Conservation (phyloP, 2,888 invertebrate genomes). For the Osmoderma eremita region DNA sequence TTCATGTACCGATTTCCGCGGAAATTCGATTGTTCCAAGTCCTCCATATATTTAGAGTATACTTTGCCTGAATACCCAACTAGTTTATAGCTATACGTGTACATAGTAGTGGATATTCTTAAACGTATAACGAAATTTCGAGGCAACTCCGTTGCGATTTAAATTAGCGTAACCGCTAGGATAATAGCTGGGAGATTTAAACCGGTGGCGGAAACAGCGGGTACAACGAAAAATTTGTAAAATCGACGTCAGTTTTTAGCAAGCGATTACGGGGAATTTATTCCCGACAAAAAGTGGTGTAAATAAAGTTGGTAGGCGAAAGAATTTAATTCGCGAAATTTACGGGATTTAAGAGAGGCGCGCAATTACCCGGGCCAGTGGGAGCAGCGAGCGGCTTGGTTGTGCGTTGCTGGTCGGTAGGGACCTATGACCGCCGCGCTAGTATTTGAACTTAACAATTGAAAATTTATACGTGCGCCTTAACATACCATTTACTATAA, state of each 20-base stretch:
- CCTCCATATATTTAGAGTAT: conserved; percentile 13
- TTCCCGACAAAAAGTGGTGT: conserved; percentile 35
- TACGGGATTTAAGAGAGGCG: conserved; percentile 37
- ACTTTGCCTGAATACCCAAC: conserved; percentile 12
- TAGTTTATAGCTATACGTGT: background rate
- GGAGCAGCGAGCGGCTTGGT: conserved; percentile 11
- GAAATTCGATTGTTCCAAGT: conserved; percentile 20
- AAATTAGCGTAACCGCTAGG: background rate
- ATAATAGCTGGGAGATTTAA: background rate
- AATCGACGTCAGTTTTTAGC: conserved; percentile 33
- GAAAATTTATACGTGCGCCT: conserved; percentile 41
- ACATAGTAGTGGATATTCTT: background rate
- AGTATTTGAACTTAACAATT: conserved; percentile 42
- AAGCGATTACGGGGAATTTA: conserved; percentile 26
- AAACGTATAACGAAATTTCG: too few species aligned
- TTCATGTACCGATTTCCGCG: conserved; percentile 7
- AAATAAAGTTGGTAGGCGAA: conserved; percentile 36
- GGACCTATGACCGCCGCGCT: conserved; percentile 4
- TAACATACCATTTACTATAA: conserved; percentile 37
- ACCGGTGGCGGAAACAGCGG: background rate
- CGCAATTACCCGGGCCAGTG: conserved; percentile 26
- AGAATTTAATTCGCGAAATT: conserved; percentile 40
- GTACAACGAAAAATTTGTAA: conserved; percentile 16
- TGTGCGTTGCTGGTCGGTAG: background rate
- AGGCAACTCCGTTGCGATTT: too few species aligned